phyloP scores from a whole-genome alignment of 2,797 vertebrate genomes.

The Rhinoraja longicauda region DNA sequence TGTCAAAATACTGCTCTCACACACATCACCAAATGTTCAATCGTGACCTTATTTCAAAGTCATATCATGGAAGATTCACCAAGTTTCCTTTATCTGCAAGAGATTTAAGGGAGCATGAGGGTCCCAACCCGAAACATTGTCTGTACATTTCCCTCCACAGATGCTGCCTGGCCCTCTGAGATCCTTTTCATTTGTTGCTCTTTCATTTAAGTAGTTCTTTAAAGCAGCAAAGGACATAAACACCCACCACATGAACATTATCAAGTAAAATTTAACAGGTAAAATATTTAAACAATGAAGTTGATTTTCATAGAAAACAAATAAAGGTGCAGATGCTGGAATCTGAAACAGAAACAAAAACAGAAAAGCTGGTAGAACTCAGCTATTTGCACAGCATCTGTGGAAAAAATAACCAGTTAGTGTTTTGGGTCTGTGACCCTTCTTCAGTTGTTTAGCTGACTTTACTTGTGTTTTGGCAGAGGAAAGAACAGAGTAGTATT shows the following conservation, averaged over 20 bases:
- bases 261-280: not conserved
- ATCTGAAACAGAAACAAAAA: too few species aligned
- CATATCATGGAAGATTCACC: not conserved
- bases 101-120: too few species aligned
- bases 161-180: too few species aligned
- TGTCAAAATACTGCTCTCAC: not conserved
- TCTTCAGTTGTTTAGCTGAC: too few species aligned
- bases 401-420: too few species aligned
- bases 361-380: too few species aligned
- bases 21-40: not conserved
- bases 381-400: too few species aligned
- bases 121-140: too few species aligned
- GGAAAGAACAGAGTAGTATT: not conserved
- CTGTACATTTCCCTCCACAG: too few species aligned
- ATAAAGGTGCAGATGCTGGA: too few species aligned
- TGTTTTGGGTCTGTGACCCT: too few species aligned
- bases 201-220: not conserved
- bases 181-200: not conserved
- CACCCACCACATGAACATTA: not conserved
- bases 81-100: not conserved
- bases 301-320: not conserved
- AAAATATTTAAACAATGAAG: not conserved
- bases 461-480: not conserved
- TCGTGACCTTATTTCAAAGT: not conserved
- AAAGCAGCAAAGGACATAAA: not conserved